These are phyloP conservation scores for Apoda limacodes DNA, from an alignment of 2,888 invertebrate genomes.

Conservation along the genomic window DNA sequence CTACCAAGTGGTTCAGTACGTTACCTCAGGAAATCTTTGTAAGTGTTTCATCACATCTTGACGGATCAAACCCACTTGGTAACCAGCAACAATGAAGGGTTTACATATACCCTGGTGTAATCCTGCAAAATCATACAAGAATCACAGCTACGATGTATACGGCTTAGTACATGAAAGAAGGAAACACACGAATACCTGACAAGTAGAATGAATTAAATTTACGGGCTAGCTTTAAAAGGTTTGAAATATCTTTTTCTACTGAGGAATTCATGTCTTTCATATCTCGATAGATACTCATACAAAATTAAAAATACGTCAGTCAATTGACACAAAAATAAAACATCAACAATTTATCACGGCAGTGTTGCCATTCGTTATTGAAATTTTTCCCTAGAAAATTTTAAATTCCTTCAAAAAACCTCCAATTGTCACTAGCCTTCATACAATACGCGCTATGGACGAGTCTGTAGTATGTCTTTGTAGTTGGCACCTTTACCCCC, in stretches of 20 bases:
- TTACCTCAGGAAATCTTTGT: conserved; percentile 83
- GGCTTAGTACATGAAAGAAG: no score
- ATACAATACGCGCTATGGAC: no score
- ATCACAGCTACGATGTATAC: conserved; percentile 9
- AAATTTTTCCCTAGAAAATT: no score
- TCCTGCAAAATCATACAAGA: conserved; percentile 62
- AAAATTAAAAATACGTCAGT: conserved; percentile 16
- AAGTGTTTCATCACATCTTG: conserved; percentile 87
- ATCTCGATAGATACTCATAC: conserved; percentile 41
- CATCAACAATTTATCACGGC: no score
- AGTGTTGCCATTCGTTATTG: no score
- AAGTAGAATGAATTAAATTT: conserved; percentile 92
- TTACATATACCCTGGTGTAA: conserved; percentile 82
- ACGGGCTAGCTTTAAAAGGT: conserved; percentile 82
- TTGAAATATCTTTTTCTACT: conserved; percentile 53
- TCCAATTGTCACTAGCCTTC: no score
- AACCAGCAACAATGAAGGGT: conserved; percentile 89
- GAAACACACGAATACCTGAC: no score
- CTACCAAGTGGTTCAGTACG: no score
- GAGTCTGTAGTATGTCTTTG: no score
- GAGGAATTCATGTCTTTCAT: conserved; percentile 64
- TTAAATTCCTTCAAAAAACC: no score
- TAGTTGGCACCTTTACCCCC: no score
- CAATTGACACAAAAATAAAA: no score
- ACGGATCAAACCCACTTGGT: conserved; percentile 89